Evolutionary conservation across 2,888 invertebrate genomes (phyloP).

Genomic region (Ophion slaviceki): DNA sequence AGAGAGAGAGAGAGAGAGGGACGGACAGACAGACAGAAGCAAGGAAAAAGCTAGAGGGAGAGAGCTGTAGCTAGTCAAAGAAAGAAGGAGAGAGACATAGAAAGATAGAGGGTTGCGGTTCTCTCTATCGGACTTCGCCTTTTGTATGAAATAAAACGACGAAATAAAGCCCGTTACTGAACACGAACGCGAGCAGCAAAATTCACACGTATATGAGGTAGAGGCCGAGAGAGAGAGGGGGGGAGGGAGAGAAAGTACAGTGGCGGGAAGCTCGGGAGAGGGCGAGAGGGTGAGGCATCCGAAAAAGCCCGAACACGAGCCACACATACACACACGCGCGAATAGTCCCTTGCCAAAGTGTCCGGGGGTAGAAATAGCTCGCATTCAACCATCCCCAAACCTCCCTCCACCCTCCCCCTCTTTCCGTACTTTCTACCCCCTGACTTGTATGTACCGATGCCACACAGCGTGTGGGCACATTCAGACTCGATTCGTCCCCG

Average conservation of each 20-base stretch:
- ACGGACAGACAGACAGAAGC: conserved; percentile 9
- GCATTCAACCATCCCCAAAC: conserved; percentile 28
- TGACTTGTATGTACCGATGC: conserved; percentile 26
- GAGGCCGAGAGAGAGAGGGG: not conserved
- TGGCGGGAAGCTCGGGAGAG: not conserved
- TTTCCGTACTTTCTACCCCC: not conserved
- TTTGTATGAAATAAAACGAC: conserved; percentile 66
- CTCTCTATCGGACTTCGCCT: conserved; percentile 63
- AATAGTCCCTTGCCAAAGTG: conserved; percentile 40
- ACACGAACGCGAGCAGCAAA: not conserved
- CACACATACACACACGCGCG: conserved; percentile 18
- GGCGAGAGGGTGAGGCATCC: conserved; percentile 36
- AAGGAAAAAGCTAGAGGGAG: not conserved
- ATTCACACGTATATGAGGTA: conserved; percentile 11
- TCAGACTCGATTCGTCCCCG: conserved; percentile 72
- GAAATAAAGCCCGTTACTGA: conserved; percentile 53
- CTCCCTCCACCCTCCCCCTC: not conserved
- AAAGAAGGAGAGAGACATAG: not conserved
- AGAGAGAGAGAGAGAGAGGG: conserved; percentile 1
- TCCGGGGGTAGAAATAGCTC: conserved; percentile 34
- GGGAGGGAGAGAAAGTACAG: not conserved
- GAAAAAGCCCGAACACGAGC: conserved; percentile 48
- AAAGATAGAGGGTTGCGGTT: conserved; percentile 49
- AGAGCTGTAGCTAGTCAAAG: not conserved
- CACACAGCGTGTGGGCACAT: conserved; percentile 38